These are phyloP conservation scores for Tetrapedia diversipes DNA, from an alignment of 2,888 invertebrate species.

Conservation along the genomic window DNA sequence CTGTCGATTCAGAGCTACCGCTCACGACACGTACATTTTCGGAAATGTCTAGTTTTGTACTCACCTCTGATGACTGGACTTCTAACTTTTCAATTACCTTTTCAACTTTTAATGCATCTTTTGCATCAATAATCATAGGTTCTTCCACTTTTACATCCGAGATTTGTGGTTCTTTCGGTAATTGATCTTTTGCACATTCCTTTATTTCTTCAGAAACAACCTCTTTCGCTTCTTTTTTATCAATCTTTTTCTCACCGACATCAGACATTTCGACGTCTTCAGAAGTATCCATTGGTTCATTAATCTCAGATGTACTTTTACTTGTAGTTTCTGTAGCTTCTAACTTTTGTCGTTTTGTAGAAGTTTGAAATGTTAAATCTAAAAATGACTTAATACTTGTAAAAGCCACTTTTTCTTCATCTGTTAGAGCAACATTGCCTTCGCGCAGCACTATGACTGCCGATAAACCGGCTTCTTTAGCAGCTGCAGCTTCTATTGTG, in stretches of 20 bases:
- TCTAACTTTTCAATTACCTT: slow-evolving; percentile 45
- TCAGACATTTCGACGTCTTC: slow-evolving; percentile 73
- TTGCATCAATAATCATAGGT: slow-evolving; percentile 47
- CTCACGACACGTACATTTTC: slow-evolving; percentile 39
- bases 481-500: slow-evolving; percentile 91
- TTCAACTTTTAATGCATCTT: slow-evolving; percentile 56
- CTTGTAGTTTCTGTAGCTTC: slow-evolving; percentile 62
- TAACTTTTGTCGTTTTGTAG: slow-evolving; percentile 79
- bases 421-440: slow-evolving; percentile 89
- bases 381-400: slow-evolving; percentile 86
- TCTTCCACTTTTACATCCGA: slow-evolving; percentile 44
- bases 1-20: slow-evolving; percentile 31
- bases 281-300: slow-evolving; percentile 78
- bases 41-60: slow-evolving; percentile 38
- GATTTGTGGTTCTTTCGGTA: slow-evolving; percentile 70
- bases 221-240: slow-evolving; percentile 57
- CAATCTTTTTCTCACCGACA: slow-evolving; percentile 64
- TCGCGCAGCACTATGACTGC: slow-evolving; percentile 89
- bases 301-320: slow-evolving; percentile 42
- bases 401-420: slow-evolving; percentile 85
- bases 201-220: slow-evolving; percentile 36
- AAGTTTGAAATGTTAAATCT: slow-evolving; percentile 83
- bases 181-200: slow-evolving; percentile 72
- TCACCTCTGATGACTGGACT: slow-evolving; percentile 43
- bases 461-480: slow-evolving; percentile 88